Conservation (phyloP, 2,888 invertebrate species). For the Willowsia nigromaculata region DNA sequence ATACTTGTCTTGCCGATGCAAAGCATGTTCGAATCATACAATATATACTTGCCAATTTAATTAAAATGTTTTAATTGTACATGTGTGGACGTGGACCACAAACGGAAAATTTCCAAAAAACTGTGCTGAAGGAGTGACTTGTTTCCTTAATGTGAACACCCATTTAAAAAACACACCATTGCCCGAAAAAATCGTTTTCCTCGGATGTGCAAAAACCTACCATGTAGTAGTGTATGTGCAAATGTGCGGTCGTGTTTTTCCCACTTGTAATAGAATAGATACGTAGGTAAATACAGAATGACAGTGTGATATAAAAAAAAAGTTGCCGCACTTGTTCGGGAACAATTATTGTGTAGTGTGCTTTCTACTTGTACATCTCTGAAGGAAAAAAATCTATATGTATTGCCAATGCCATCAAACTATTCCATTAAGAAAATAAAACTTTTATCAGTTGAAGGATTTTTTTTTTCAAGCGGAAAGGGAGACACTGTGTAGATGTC, state of each 20-base stretch:
- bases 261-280: conserved; percentile 7
- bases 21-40: not conserved
- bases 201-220: not conserved
- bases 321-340: conserved; percentile 19
- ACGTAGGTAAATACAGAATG: conserved; percentile 12
- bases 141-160: not conserved
- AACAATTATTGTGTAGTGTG: conserved; percentile 31
- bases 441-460: not conserved
- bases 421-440: not conserved
- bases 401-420: not conserved
- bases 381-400: not conserved
- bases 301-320: conserved; percentile 33
- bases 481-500: not conserved
- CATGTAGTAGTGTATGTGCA: not conserved
- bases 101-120: not conserved
- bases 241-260: not conserved
- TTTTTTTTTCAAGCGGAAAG: not conserved
- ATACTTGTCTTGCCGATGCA: not conserved
- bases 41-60: conserved; percentile 12
- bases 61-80: not conserved
- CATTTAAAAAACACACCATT: not conserved
- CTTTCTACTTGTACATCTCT: not conserved
- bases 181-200: not conserved
- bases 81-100: conserved; percentile 1
- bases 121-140: not conserved